Base-by-base conservation (phyloP, 2,888 invertebrate species). In the Galeopsomyia nigrocyanea region DNA sequence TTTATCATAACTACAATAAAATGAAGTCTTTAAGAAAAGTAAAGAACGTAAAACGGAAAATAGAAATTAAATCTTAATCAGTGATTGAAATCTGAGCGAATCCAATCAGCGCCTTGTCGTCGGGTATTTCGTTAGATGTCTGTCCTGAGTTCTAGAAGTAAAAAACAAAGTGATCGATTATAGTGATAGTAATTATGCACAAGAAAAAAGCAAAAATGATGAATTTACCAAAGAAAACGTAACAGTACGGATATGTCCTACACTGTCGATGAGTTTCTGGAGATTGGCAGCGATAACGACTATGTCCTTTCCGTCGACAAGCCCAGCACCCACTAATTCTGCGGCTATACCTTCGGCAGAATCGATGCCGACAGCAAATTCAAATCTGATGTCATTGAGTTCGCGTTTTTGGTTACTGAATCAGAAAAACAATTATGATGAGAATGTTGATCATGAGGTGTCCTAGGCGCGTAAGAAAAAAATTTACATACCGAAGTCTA, bases 21-120 rank as follows among this genome's bases (percentile, higher is more conserved):
- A n/a, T n/a, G 46, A 75, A 63, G 67, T 73, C 57, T 57, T 64
- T 69, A 57, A 57, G 66, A 46, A 71, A 64, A 19, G 7, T 19
- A 53, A 53, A 19, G 17, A 17, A 58, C 62, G 26, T 58, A 51
- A 19, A 75, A 64, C 68, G 63, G 50, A 65, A 70, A 72, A 60
- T 50, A 22, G 57, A 31, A 62, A 70, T 61, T 14, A 67, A 57
- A 62, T 56, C 60, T 71, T 91, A 96, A 90, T 96, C 96, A 79
- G 94, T 93, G 86, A 98, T 93, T 81, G 97, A 97, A 86, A 99
- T 94, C 89, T 99, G 98, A 86, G 99, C 99, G 90, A 93, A 99
- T 83, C 99, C 99, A 85, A 98, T 92, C 79, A 99, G 90, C 57
- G 97, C 94, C 84, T 95, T 95, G 87, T 99, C 98, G 87, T 99